Base-by-base conservation (phyloP, 2,113 vertebrate genomes). In the Nannobrachium achirus region DNA sequence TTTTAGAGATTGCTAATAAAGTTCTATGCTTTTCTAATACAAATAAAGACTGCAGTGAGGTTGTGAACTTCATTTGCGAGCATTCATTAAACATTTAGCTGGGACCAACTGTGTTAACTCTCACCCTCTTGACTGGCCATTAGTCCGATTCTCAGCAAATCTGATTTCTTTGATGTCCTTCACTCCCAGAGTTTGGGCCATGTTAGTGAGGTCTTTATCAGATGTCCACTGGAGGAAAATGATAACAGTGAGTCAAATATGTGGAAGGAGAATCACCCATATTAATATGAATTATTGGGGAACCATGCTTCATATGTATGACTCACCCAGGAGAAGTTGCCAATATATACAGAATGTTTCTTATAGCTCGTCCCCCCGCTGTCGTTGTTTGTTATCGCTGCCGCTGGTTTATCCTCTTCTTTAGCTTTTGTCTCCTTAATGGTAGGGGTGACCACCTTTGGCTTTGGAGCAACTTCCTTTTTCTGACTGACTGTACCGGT, bases 91-190 rank as follows among this genome's bases (percentile, higher is more conserved):
- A 33, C 25, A 33, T 33, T 33, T 33, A 33, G 25, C 25, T 33
- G 0, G 25, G 25, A 33, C 2, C 25, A 33, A 33, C 25, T 33
- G 25, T 33, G n/a, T n/a, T n/a, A 8, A 50, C 18, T 77, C 95
- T 95, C 79, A 98, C 97, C 97, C 97, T 93, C 96, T 97, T 1
- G 97, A 99, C 81, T 97, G 96, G 80, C 97, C 97, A 81, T 99
- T 98, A 42, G 89, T 91, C 90, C 93, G 84, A 83, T 98, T 98
- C 79, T 99, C 97, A 0, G 95, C 95, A 48, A 98, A 98, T 74
- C 95, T 98, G 60, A 99, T 89, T 46, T 98, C 95, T 81, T 91
- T 84, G 5, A 96, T 90, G 10, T 98, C 96, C 13, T 86, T 95
- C 78, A 98, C 95, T 1, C 96, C 96, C 10, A 97, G 64, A 0